phyloP scores from a whole-genome alignment of 1,140 invertebrate genomes.

The Hydropsyche tenuis region DNA sequence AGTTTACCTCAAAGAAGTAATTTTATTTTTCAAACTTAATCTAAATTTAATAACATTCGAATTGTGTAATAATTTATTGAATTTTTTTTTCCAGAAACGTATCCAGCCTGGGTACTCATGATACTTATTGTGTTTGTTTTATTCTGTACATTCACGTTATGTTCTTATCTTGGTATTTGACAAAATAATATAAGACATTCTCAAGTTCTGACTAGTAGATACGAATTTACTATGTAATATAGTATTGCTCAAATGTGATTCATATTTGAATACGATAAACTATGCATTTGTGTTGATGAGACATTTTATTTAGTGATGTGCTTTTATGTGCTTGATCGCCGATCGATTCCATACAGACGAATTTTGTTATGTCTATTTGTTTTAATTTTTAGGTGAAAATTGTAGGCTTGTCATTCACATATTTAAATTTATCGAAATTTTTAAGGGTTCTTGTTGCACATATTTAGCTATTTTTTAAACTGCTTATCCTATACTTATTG shows the following conservation, averaged over 20 bases:
- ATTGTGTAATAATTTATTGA: conserved; percentile 16
- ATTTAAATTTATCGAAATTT: too few relatives aligned
- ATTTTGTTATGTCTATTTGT: too few relatives aligned
- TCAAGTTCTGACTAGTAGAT: conserved; percentile 7
- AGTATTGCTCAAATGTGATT: conserved; percentile 26
- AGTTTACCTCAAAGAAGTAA: conserved; percentile 83
- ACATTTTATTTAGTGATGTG: not conserved
- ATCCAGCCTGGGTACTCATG: conserved; percentile 80
- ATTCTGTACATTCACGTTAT: conserved; percentile 77
- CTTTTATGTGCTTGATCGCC: not conserved
- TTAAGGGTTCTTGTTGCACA: too few relatives aligned
- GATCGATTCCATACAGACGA: not conserved
- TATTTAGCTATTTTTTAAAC: too few relatives aligned
- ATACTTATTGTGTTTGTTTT: conserved; percentile 75
- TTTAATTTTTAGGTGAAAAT: too few relatives aligned
- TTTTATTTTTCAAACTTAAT: conserved; percentile 53
- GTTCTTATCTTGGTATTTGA: conserved; percentile 83
- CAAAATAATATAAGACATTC: conserved; percentile 37
- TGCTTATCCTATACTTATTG: too few relatives aligned
- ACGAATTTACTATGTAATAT: conserved; percentile 22
- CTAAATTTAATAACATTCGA: conserved; percentile 24
- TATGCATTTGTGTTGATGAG: not conserved
- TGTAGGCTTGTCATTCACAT: too few relatives aligned
- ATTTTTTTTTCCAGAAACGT: conserved; percentile 69
- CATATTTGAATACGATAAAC: not conserved